Percentiles rank a stretch among this genome's conserved stretches.
Evolutionary conservation across 2,888 invertebrate species (phyloP).

Genomic region (Coecobrya sp.): DNA sequence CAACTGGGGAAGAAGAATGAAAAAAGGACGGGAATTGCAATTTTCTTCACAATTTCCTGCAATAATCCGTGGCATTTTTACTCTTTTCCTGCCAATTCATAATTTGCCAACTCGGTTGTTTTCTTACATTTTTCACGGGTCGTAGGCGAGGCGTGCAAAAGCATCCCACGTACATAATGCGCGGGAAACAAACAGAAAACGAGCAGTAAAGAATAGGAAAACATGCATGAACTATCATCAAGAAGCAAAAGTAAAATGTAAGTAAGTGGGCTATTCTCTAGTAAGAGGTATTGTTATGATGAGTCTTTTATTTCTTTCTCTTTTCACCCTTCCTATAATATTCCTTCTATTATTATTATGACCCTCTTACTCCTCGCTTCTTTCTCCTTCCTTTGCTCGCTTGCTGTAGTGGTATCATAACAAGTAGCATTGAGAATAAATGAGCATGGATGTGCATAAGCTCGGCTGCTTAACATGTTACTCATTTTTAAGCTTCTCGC

Average conservation of each 20-base stretch:
- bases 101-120: constrained; percentile 77
- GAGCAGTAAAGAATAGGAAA: not conserved
- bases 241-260: constrained; percentile 56
- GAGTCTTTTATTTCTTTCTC: not conserved
- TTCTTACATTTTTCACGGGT: constrained; percentile 70
- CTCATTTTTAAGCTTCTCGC: constrained; percentile 69
- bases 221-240: constrained; percentile 43
- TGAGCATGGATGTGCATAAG: constrained; percentile 77
- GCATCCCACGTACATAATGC: constrained; percentile 14
- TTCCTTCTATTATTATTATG: constrained; percentile 67
- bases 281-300: constrained; percentile 30
- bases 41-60: constrained; percentile 80
- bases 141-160: constrained; percentile 63
- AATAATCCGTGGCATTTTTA: constrained; percentile 77
- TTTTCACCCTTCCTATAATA: not conserved
- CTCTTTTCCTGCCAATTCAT: constrained; percentile 75
- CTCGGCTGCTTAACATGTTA: constrained; percentile 73
- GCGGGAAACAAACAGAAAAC: constrained; percentile 35
- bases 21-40: constrained; percentile 65
- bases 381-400: not conserved
- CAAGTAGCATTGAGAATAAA: constrained; percentile 41
- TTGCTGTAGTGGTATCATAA: constrained; percentile 38
- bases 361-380: constrained; percentile 24
- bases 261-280: constrained; percentile 65
- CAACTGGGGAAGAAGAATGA: not conserved